These are phyloP conservation scores for Meandrina meandrites DNA, from an alignment of 92 coral and sea anemone species.

Conservation along the genomic window DNA sequence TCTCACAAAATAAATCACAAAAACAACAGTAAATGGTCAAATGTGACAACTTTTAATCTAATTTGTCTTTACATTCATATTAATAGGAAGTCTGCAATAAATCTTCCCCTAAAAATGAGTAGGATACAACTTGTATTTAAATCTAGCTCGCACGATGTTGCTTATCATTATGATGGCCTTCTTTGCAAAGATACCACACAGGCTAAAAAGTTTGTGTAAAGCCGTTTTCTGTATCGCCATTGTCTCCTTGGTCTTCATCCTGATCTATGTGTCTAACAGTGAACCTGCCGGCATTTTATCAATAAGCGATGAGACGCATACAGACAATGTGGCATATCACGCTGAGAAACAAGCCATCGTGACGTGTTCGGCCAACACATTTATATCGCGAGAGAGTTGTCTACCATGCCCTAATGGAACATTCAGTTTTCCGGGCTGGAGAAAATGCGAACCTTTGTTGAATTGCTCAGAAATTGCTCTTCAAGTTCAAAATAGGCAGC, in stretches of 20 bases:
- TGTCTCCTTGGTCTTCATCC: background rate
- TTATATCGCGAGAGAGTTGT: background rate
- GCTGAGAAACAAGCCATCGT: background rate
- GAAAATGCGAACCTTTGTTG: slow-evolving; percentile 8
- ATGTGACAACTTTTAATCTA: no score
- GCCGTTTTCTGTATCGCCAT: background rate
- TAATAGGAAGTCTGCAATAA: no score
- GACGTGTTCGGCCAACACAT: background rate
- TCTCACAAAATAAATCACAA: no score
- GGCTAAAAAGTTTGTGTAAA: slow-evolving; percentile 4
- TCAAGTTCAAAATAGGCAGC: background rate
- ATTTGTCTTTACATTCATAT: background rate
- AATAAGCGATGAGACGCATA: background rate
- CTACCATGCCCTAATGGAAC: background rate
- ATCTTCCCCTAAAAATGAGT: background rate
- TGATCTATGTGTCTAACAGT: background rate
- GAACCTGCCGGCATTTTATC: background rate
- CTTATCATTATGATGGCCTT: background rate
- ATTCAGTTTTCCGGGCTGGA: slow-evolving; percentile 19
- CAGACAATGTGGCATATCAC: background rate
- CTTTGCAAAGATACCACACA: background rate
- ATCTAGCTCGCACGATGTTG: background rate
- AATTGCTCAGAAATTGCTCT: slow-evolving; percentile 15
- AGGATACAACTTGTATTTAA: no score
- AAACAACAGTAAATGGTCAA: no score